Evolutionary conservation across 2,113 vertebrate genomes (phyloP).

Genomic region (Otocyon megalotis): DNA sequence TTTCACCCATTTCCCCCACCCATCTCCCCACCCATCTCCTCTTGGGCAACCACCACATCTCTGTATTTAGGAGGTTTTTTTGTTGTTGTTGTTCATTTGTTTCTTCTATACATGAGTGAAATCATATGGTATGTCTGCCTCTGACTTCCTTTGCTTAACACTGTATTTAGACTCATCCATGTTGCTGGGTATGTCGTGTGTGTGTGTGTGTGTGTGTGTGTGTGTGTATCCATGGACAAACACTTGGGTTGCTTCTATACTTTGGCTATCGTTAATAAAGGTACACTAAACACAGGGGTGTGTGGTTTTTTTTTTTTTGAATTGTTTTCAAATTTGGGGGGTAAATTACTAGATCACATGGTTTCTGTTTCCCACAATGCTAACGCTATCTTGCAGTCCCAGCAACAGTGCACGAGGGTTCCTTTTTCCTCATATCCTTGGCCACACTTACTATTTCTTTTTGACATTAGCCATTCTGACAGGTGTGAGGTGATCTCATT

Average conservation of each 20-base stretch:
- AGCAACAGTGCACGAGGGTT: not conserved
- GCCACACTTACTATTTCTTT: not conserved
- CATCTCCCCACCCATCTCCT: not conserved
- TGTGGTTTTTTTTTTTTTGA: not conserved
- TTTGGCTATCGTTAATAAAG: not conserved
- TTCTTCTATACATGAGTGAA: not conserved
- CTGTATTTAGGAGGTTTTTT: not conserved
- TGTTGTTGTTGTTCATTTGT: not conserved
- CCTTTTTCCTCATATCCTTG: not conserved
- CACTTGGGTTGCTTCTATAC: not conserved
- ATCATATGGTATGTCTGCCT: not conserved
- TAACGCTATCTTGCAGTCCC: not conserved
- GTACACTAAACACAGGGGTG: not conserved
- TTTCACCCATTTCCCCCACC: not conserved
- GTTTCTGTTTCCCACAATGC: not conserved
- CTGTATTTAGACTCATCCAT: not conserved
- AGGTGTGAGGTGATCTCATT: not conserved
- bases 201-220: not conserved
- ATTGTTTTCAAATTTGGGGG: not conserved
- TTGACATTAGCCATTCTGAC: not conserved
- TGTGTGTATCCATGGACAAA: not conserved
- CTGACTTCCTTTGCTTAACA: not conserved
- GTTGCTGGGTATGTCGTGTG: not conserved
- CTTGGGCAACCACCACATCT: not conserved
- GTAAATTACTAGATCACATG: not conserved